Evolutionary conservation across 2,797 vertebrate species (phyloP).

Genomic region (Onychomys torridus): DNA sequence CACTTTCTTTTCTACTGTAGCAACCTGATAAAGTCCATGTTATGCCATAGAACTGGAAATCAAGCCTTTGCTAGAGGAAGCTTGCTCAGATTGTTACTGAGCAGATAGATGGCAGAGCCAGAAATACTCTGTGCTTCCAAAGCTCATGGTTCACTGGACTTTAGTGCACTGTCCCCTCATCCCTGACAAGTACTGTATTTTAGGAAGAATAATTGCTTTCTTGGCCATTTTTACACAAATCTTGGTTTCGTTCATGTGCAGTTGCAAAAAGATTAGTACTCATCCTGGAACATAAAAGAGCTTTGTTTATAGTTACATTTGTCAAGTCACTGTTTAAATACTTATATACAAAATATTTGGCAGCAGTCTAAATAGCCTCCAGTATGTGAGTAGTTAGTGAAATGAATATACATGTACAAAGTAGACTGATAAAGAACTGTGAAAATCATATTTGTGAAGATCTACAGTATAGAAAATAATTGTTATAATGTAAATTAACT

Average conservation of each 20-base stretch:
- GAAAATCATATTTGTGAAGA: slow-evolving; percentile 20
- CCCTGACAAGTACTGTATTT: not conserved
- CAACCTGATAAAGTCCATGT: not conserved
- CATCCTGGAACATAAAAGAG: not conserved
- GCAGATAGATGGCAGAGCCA: not conserved
- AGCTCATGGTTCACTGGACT: not conserved
- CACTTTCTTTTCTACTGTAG: not conserved
- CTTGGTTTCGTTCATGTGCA: not conserved
- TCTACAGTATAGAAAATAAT: not conserved
- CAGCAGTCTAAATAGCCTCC: not conserved
- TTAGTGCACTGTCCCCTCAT: not conserved
- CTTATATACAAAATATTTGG: not conserved
- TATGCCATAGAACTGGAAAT: not conserved
- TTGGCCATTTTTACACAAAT: not conserved
- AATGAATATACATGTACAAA: not conserved
- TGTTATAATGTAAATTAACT: slow-evolving; percentile 52
- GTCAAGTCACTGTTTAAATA: not conserved
- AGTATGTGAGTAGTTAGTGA: not conserved
- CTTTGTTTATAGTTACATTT: not conserved
- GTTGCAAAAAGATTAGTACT: not conserved
- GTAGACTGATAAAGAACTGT: not conserved
- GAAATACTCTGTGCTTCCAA: not conserved
- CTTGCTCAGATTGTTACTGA: not conserved
- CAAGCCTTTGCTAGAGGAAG: slow-evolving; percentile 10
- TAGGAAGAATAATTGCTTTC: not conserved